Conservation (phyloP, 2,797 vertebrate genomes). For the Tokudaia tokunoshimensis region DNA sequence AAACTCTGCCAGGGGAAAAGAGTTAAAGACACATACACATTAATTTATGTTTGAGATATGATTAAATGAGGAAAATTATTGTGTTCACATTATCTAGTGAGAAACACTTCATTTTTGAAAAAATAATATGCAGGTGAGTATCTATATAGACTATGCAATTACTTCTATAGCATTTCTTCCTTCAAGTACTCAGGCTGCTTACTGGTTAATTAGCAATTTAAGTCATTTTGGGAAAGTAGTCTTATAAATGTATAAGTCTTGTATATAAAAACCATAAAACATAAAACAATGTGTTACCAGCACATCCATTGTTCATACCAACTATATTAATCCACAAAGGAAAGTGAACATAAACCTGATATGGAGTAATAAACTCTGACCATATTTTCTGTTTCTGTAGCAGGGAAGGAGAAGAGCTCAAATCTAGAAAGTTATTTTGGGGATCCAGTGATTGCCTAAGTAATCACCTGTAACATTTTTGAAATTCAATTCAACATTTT, state of each 20-base stretch:
- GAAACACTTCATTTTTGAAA: background rate
- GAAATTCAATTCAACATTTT: conserved; percentile 70
- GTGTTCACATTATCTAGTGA: background rate
- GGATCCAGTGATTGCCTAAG: conserved; percentile 55
- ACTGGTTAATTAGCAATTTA: conserved; percentile 16
- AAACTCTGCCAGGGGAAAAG: background rate
- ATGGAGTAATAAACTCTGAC: background rate
- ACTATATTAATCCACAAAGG: background rate
- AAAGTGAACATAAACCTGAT: background rate
- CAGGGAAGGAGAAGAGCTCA: background rate
- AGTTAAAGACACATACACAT: too few species aligned
- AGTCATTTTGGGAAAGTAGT: background rate
- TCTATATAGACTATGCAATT: background rate
- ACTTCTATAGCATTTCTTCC: background rate
- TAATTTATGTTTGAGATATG: background rate
- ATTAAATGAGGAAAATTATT: background rate
- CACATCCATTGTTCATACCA: background rate
- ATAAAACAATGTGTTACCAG: background rate
- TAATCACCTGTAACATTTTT: conserved; percentile 61
- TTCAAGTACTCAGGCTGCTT: conserved; percentile 28
- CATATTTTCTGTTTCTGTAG: background rate
- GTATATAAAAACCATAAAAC: background rate
- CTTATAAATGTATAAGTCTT: background rate
- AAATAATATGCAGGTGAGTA: background rate
- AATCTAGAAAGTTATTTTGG: conserved; percentile 29